Base-by-base conservation (phyloP, 2,888 invertebrate species). In the Ennomos quercinarius region DNA sequence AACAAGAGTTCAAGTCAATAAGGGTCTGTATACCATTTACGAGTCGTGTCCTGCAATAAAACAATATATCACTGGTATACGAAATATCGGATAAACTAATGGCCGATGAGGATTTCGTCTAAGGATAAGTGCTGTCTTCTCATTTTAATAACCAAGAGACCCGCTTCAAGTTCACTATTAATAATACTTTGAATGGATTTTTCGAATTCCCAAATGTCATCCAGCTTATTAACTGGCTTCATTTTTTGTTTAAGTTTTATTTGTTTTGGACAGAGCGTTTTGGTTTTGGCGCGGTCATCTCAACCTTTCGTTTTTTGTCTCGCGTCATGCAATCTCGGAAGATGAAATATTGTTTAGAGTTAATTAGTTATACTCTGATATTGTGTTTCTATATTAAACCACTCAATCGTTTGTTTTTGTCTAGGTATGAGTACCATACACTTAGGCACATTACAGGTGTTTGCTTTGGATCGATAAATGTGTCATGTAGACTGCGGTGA, bases 191-290 rank as follows among this genome's bases (percentile, higher is more conserved):
- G 86, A 86, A 87, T 84, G 87, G 81, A 90, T 92, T 82, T 91
- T 90, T 91, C 82, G 84, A 91, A 91, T 92, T 91, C 91, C 87
- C 81, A 89, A 91, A 91, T 91, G 91, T 91, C 91, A 91, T 91
- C 89, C 89, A 89, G 89, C 91, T 92, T 91, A 92, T 91, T 92
- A 92, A 91, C 91, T 81, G 88, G 75, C 87, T 81, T 87, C 86
- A 88, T 89, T 92, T 91, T 90, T 91, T 91, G 87, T 89, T 87
- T 81, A 75, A 77, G 71, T 89, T 86, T 91, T 89, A 83, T 90
- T 91, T 89, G 89, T 88, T 91, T 91, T 89, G 86, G 84, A 81
- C 79, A 75, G 77, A 82, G 74, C 86, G 84, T 89, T 91, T 91
- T 85, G 86, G 87, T 91, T 91, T 92, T 92, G 91, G 91, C 91